Evolutionary conservation across 2,113 vertebrate genomes (phyloP).

Genomic region (Mormyrus lacerda): DNA sequence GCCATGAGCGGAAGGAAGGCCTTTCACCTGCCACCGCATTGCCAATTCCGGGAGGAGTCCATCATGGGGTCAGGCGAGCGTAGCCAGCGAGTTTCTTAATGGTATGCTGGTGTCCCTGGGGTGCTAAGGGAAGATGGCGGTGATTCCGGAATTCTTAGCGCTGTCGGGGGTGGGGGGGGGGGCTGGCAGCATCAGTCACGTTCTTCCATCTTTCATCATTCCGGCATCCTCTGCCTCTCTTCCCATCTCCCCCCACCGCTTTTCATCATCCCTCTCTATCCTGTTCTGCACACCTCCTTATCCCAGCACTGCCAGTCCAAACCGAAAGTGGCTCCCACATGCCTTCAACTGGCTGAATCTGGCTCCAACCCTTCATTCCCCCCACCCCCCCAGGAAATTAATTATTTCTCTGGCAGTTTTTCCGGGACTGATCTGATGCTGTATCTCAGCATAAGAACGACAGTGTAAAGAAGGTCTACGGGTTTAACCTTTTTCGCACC

Average conservation of each 20-base stretch:
- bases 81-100: constrained; percentile 4
- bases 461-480: background rate
- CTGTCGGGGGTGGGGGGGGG: background rate
- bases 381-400: background rate
- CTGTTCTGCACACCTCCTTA: background rate
- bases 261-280: background rate
- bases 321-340: background rate
- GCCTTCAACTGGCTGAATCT: background rate
- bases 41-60: background rate
- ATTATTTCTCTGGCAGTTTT: background rate
- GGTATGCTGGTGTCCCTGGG: background rate
- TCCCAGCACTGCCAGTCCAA: background rate
- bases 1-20: background rate
- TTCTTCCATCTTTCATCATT: background rate
- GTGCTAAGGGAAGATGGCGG: background rate
- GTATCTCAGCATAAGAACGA: background rate
- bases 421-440: background rate
- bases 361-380: background rate
- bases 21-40: background rate
- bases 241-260: background rate
- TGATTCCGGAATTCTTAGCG: background rate
- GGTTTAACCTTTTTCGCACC: background rate
- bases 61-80: background rate
- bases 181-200: background rate
- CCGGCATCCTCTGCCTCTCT: background rate